Evolutionary conservation across 2,888 invertebrate species (phyloP).

Genomic region (Patella caerulea): DNA sequence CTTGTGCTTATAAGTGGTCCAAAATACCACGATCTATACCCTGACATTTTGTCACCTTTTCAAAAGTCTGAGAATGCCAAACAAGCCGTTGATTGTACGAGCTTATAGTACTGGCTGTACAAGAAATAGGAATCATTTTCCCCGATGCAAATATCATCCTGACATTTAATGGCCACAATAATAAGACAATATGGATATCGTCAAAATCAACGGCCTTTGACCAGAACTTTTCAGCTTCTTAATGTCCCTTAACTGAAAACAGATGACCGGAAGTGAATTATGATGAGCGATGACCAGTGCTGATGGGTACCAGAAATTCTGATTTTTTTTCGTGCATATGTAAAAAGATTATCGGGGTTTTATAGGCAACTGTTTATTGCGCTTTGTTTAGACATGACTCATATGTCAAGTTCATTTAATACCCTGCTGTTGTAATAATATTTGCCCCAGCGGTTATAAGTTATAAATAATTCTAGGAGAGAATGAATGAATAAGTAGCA

Average conservation of each 20-base stretch:
- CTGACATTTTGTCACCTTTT: conserved; percentile 49
- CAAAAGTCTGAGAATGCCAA: conserved; percentile 37
- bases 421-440: not conserved
- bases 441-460: not conserved
- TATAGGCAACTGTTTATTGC: not conserved
- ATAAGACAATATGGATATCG: conserved; percentile 25
- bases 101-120: conserved; percentile 14
- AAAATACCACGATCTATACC: conserved; percentile 45
- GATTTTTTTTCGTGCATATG: not conserved
- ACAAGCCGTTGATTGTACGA: conserved; percentile 17
- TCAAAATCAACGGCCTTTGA: conserved; percentile 15
- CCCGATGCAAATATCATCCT: conserved; percentile 45
- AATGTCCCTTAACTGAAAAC: conserved; percentile 4
- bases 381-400: not conserved
- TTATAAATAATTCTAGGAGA: conserved; percentile 3
- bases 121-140: conserved; percentile 32
- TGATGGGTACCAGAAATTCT: not conserved
- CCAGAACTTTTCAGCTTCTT: conserved; percentile 10
- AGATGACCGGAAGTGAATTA: conserved; percentile 13
- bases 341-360: not conserved
- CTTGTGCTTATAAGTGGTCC: conserved; percentile 19
- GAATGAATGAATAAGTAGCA: not conserved
- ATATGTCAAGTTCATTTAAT: not conserved
- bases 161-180: conserved; percentile 42
- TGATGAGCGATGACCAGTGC: not conserved